Evolutionary conservation across 2,797 vertebrate genomes (phyloP).

Genomic region (Eptatretus atami): DNA sequence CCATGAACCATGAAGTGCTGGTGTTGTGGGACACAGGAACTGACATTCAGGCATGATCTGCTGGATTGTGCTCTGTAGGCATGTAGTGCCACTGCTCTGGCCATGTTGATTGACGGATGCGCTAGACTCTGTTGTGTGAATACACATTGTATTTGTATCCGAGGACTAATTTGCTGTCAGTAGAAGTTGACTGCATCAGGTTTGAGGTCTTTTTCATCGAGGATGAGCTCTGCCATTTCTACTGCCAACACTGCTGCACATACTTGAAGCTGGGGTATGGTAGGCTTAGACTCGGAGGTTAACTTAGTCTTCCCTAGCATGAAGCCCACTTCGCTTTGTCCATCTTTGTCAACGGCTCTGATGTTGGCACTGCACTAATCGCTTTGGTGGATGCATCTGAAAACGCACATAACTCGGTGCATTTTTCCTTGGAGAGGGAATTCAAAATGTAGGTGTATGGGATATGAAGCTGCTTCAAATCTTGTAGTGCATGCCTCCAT

Average conservation of each 20-base stretch:
- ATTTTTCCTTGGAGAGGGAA: neutral
- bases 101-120: neutral
- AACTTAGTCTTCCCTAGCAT: constrained; percentile 8
- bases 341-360: constrained; percentile 5
- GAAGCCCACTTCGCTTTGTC: constrained; percentile 8
- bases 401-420: neutral
- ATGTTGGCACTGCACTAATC: constrained; percentile 7
- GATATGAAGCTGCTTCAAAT: too few species aligned
- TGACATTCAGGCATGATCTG: neutral
- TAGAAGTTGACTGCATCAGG: neutral
- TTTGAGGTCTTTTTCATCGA: neutral
- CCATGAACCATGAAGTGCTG: neutral
- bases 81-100: constrained; percentile 5
- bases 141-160: neutral
- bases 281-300: constrained; percentile 5
- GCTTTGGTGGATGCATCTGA: neutral
- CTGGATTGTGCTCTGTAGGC: constrained; percentile 1
- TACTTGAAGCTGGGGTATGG: constrained; percentile 8
- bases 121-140: neutral
- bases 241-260: constrained; percentile 9
- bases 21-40: neutral
- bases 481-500: too few species aligned
- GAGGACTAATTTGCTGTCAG: constrained; percentile 3
- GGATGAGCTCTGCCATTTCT: constrained; percentile 8
- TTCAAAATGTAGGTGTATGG: too few species aligned